Base-by-base conservation (phyloP, 1,140 invertebrate genomes). In the Marisa cornuarietis region DNA sequence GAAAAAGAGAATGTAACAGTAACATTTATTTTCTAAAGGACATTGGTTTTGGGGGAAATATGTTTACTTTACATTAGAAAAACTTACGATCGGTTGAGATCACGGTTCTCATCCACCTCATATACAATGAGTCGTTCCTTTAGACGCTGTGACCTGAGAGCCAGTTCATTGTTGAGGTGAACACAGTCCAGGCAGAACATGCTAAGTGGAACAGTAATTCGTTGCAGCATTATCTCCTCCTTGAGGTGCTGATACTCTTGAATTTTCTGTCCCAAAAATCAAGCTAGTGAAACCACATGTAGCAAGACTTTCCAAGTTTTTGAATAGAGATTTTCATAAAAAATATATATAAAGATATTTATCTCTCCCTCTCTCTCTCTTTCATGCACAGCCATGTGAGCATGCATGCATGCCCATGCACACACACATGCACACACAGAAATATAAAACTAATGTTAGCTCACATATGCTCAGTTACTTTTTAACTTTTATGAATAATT, bases 211-310 rank as follows among this genome's bases (percentile, higher is more conserved):
- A 91, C 92, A 91, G 89, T 95, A 95, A 92, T 96, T 94, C 85
- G 96, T 90, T 92, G 94, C 93, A 84, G 95, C 90, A 91, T 96
- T 92, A 92, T 97, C 96, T 95, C 94, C 85, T 94, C 92, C 83
- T 94, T 94, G 22, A 96, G 86, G 22, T 88, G 90, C 81, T 95
- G 93, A 85, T 95, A 95, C 81, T 92, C 92, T 51, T 92, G 90
- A 79, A 96, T 95, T 89, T 94, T 93, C 78, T 92, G 91, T 62
- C 81, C 81, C 13, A 80, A 71, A 24, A 31, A 71, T 8, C 26
- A 20, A 51, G 24, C 1, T 49, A 26, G 69, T n/a, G 65, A 31
- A 68, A n/a, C n/a, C 6, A 71, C 9, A 52, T 26, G 54, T 22
- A n/a, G 22, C 18, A 73, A 54, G 51, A 11, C 7, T 16, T n/a